Conservation (phyloP, 1,140 invertebrate genomes). For the Chionoecetes opilio region DNA sequence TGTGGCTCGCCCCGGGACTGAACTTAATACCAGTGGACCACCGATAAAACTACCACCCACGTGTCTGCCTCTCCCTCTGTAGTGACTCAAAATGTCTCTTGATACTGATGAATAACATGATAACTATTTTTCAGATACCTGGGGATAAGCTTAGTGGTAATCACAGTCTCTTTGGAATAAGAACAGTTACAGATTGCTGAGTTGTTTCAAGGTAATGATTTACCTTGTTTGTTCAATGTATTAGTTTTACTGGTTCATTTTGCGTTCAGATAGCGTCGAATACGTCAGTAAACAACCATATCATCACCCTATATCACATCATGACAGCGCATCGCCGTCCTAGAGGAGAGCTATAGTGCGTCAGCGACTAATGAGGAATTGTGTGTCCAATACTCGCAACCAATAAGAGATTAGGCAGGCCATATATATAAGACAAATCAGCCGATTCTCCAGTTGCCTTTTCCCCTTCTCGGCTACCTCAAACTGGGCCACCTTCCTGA, state of each 20-base stretch:
- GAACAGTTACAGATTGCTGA: no score
- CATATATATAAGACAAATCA: neutral
- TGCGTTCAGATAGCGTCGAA: no score
- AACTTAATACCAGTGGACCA: neutral
- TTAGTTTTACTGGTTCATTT: no score
- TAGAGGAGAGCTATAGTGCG: no score
- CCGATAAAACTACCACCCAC: neutral
- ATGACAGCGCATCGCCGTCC: no score
- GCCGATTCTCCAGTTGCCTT: neutral
- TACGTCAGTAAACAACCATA: no score
- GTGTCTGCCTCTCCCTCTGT: neutral
- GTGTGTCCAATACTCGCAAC: no score
- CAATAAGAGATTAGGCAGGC: neutral
- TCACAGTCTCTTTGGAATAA: no score
- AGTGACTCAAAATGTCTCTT: neutral
- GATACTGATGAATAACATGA: neutral
- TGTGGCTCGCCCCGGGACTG: neutral
- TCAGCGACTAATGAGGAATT: no score
- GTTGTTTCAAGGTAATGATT: no score
- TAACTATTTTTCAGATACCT: neutral
- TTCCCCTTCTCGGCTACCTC: neutral
- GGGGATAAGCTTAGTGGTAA: neutral
- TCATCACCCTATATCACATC: no score
- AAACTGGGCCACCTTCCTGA: constrained; percentile 7
- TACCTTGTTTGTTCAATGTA: no score